Conservation (phyloP, 2,113 vertebrate species). For the Thunnus maccoyii region DNA sequence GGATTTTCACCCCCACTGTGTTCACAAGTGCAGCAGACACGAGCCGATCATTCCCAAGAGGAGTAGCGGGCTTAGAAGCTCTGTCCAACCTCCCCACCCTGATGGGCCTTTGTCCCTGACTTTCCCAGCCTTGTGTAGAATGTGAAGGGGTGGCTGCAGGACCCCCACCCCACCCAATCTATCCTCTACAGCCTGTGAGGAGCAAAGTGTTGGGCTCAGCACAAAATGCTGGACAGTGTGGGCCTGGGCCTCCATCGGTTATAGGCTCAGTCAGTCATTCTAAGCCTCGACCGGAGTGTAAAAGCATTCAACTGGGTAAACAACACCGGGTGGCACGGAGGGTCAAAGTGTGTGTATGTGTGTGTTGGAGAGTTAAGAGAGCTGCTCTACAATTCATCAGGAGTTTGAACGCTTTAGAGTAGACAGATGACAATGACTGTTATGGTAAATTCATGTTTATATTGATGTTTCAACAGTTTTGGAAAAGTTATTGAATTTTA, state of each 20-base stretch:
- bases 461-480: neutral
- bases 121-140: conserved; percentile 68
- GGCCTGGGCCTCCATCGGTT: conserved; percentile 53
- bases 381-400: too few relatives aligned
- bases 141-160: conserved; percentile 64
- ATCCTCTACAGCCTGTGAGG: conserved; percentile 19
- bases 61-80: conserved; percentile 40
- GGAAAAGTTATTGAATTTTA: too few relatives aligned
- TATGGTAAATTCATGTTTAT: neutral
- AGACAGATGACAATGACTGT: neutral
- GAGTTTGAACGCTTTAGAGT: neutral
- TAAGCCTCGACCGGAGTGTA: conserved; percentile 37
- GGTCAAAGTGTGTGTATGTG: conserved; percentile 13
- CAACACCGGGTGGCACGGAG: conserved; percentile 36
- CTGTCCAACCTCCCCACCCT: conserved; percentile 40
- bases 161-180: conserved; percentile 37
- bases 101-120: conserved; percentile 29
- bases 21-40: conserved; percentile 43
- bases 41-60: conserved; percentile 51
- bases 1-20: conserved; percentile 31
- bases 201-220: conserved; percentile 68
- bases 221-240: conserved; percentile 55
- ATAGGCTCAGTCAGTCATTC: conserved; percentile 45
- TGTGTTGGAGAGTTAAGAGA: neutral
- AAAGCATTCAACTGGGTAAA: conserved; percentile 59